These are phyloP conservation scores for Syrphus vitripennis DNA, from an alignment of 2,888 invertebrate genomes.

Conservation along the genomic window DNA sequence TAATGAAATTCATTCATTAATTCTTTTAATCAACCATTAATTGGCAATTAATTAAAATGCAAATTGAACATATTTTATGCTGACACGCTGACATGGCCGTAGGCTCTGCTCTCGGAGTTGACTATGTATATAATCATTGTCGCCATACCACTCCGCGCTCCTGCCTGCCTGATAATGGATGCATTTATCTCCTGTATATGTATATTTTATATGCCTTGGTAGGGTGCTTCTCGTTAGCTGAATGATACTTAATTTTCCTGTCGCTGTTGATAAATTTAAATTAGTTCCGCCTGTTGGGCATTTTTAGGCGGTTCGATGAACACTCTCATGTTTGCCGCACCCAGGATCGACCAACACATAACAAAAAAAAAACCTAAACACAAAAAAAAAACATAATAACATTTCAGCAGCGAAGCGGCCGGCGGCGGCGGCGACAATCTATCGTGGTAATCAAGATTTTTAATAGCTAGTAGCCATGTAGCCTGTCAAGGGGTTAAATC, in stretches of 20 bases:
- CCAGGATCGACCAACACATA: conserved; percentile 4
- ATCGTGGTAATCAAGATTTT: conserved; percentile 61
- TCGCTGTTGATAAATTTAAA: conserved; percentile 68
- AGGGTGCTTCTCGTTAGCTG: conserved; percentile 52
- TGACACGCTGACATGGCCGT: conserved; percentile 73
- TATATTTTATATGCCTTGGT: neutral
- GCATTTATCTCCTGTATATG: conserved; percentile 10
- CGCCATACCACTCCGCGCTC: neutral
- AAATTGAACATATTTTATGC: conserved; percentile 73
- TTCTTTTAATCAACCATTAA: conserved; percentile 73
- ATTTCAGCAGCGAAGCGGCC: neutral
- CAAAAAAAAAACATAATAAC: neutral
- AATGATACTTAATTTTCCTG: conserved; percentile 67
- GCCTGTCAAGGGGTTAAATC: conserved; percentile 21
- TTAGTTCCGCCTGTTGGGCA: conserved; percentile 71
- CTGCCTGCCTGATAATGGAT: too few species aligned
- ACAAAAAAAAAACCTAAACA: neutral
- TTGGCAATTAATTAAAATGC: conserved; percentile 75
- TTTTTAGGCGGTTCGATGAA: conserved; percentile 66
- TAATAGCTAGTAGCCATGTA: conserved; percentile 29
- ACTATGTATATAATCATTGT: neutral
- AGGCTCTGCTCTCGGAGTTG: conserved; percentile 13
- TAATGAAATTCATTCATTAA: conserved; percentile 68
- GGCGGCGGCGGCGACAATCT: conserved; percentile 22
- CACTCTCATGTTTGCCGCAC: conserved; percentile 43